Base-by-base conservation (phyloP, 2,888 invertebrate species). In the Argynnis bischoffii region DNA sequence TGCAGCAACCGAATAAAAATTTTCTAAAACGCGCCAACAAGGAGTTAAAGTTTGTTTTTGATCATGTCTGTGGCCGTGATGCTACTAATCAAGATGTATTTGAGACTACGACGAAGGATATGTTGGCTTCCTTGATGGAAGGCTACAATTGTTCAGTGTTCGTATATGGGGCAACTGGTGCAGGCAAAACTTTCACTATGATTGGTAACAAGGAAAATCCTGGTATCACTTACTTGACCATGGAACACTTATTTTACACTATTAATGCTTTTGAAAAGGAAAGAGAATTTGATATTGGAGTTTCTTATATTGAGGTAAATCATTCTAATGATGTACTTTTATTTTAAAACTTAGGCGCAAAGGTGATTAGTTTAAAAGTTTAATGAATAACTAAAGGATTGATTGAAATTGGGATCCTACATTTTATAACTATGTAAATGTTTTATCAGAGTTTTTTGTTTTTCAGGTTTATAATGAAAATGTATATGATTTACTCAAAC, bases 171-270 rank as follows among this genome's bases (percentile, higher is more conserved):
- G 98, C 98, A 0, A 99, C 98, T 0, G 99, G 99, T 0, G 98
- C 98, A 6, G 99, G 99, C 0, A 99, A 99, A 88, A 99, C 99
- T 0, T 96, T 95, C 81, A 99, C 98, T 0, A 99, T 99, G 98
- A 93, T 98, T 55, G 98, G 99, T 0, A 95, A 90, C 72, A 93
- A 92, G 4, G 90, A 94, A 4, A 93, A 94, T 76, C 98, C 97
- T 0, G 98, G 98, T 0, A 96, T 99, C 21, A 98, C 98, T 15
- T 98, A 96, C 81, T 93, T 97, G 63, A 98, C 98, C 0, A 97
- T 98, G 95, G 95, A 95, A 66, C 97, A 98, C 79, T 90, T 99
- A 0, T 98, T 97, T 78, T 85, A 93, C 3, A 94, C 95, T 71
- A 96, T 98, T 26, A 94, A 96, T 51, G 89, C 92, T 0, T 94